Base-by-base conservation (phyloP, 2,888 invertebrate species). In the Eueremaeus valkanovi region DNA sequence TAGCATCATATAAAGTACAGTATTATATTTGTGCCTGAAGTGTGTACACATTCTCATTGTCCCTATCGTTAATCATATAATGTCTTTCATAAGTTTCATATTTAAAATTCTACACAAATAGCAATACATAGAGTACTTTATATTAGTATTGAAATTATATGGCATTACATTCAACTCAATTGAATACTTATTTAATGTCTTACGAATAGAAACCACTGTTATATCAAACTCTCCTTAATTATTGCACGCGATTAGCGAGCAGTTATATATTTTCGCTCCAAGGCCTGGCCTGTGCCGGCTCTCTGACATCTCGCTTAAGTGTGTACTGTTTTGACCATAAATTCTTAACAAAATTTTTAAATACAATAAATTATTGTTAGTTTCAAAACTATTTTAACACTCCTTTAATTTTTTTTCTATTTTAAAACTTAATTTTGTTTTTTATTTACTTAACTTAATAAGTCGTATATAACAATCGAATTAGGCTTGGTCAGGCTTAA, bases 141-240 rank as follows among this genome's bases (percentile, higher is more conserved):
- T 61, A 61, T 31, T 61, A 61, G 31, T 31, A 61, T 61, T 18
- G 31, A 58, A 61, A 55, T 55, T 9, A 55, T 21, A 55, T 55
- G 55, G 3, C 24, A 55, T n/a, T n/a, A n/a, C n/a, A n/a, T 29
- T 55, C 29, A 55, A 24, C 16, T n/a, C n/a, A n/a, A n/a, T n/a
- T n/a, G n/a, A n/a, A n/a, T n/a, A n/a, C n/a, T n/a, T 6, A 27
- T 27, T 29, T 24, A 24, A 55, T 51, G 18, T 16, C 51, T 2
- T 3, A 31, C 18, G 11, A 21, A 24, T 8, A 21, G 18, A 61
- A 31, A 61, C 29, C 31, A 61, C 29, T 61, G 31, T 61, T 61
- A 61, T 29, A 31, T 24, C 31, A 61, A 61, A 33, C 61, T 61
- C 9, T 61, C 29, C 61, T 61, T 31, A 61, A 31, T 31, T 61